These are phyloP conservation scores for Thereva unica DNA, from an alignment of 2,888 invertebrate genomes.

Conservation along the genomic window DNA sequence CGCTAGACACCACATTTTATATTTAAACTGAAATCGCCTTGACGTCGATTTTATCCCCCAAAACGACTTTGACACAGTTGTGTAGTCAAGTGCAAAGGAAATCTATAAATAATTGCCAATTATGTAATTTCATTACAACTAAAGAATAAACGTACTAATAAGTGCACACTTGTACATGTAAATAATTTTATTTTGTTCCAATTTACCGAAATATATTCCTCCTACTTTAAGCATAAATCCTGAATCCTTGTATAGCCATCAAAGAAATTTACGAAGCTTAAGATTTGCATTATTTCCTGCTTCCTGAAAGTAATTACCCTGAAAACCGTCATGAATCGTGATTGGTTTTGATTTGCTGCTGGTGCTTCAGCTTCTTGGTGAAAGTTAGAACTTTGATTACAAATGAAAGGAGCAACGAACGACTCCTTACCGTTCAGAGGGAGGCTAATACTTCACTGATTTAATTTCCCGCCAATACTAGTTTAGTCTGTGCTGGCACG, in stretches of 20 bases:
- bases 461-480: background rate
- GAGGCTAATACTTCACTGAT: background rate
- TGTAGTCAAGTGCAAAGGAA: too few relatives aligned
- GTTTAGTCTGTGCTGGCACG: background rate
- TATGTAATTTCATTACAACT: too few relatives aligned
- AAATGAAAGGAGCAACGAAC: slow-evolving; percentile 1
- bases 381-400: slow-evolving; percentile 22
- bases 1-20: too few relatives aligned
- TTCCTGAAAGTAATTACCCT: slow-evolving; percentile 26
- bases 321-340: slow-evolving; percentile 23
- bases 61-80: too few relatives aligned
- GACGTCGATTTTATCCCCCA: too few relatives aligned
- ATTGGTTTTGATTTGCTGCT: slow-evolving; percentile 22
- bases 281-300: slow-evolving; percentile 33
- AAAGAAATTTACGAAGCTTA: background rate
- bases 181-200: too few relatives aligned
- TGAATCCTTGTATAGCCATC: background rate
- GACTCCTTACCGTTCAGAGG: background rate
- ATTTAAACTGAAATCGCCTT: too few relatives aligned
- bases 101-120: too few relatives aligned
- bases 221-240: background rate
- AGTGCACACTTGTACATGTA: too few relatives aligned
- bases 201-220: too few relatives aligned
- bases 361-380: background rate
- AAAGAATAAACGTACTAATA: too few relatives aligned